A percentile compares a stretch with the other conserved stretches of the same genome.
These are phyloP conservation scores for Azemiops feae DNA, from an alignment of 2,113 vertebrate genomes.

Conservation along the genomic window DNA sequence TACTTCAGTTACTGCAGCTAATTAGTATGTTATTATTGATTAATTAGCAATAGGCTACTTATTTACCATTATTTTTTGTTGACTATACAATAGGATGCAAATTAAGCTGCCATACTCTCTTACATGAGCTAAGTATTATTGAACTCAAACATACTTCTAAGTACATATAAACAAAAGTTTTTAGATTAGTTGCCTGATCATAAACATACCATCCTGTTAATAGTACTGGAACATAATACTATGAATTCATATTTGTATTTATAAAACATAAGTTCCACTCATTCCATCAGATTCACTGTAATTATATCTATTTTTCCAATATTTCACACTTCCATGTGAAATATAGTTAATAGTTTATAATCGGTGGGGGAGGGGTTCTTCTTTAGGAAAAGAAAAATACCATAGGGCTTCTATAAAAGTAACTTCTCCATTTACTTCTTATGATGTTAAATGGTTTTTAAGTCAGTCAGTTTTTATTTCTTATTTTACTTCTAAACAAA, in stretches of 20 bases:
- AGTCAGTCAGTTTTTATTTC: not conserved
- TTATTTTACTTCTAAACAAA: not conserved
- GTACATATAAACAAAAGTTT: not conserved
- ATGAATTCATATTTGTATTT: not conserved
- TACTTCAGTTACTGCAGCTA: not conserved
- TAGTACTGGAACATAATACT: not conserved
- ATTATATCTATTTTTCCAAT: not conserved
- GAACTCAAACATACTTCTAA: not conserved
- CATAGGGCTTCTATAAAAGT: not conserved
- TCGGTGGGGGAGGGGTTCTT: not conserved
- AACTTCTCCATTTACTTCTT: not conserved
- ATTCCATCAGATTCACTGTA: not conserved
- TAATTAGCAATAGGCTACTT: not conserved
- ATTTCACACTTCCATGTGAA: not conserved
- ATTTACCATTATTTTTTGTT: not conserved
- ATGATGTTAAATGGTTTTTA: not conserved
- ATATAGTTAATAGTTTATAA: not conserved
- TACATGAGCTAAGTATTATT: not conserved
- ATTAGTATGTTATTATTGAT: no score
- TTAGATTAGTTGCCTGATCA: not conserved
- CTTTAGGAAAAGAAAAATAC: not conserved
- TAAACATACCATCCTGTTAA: not conserved
- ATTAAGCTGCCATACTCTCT: not conserved
- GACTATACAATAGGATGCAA: not conserved
- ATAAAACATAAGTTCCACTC: not conserved